Conservation (phyloP, 1,140 invertebrate species). For the Brachionus koreanus region DNA sequence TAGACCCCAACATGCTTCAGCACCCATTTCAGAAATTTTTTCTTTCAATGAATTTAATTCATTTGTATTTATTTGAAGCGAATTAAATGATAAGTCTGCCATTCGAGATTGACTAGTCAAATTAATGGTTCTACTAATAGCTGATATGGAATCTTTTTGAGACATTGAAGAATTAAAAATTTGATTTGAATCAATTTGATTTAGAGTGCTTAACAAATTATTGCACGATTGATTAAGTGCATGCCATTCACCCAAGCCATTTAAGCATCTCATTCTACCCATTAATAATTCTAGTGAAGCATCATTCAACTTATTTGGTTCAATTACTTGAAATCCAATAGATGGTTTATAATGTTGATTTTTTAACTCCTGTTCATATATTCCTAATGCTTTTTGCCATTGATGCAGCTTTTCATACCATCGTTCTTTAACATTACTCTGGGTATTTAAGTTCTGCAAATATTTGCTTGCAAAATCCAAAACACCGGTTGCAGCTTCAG, state of each 20-base stretch:
- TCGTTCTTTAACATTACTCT: constrained; percentile 72
- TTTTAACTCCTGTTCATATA: constrained; percentile 68
- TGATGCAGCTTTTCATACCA: constrained; percentile 99
- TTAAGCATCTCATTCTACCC: constrained; percentile 91
- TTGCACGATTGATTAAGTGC: neutral
- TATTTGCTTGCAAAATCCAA: constrained; percentile 81
- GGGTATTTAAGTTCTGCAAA: constrained; percentile 59
- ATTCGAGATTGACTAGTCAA: constrained; percentile 48
- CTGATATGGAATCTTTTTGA: neutral
- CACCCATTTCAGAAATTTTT: constrained; percentile 82
- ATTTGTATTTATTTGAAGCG: constrained; percentile 61
- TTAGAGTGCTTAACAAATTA: constrained; percentile 19
- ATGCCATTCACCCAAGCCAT: constrained; percentile 92
- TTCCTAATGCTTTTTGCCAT: constrained; percentile 88
- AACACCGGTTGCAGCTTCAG: constrained; percentile 88
- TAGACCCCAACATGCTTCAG: constrained; percentile 89
- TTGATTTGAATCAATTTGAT: constrained; percentile 12
- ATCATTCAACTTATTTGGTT: constrained; percentile 30
- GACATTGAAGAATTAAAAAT: neutral
- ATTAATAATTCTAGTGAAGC: constrained; percentile 73
- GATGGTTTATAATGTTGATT: neutral
- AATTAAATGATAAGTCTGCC: constrained; percentile 62
- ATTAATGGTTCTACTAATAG: neutral
- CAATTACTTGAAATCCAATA: constrained; percentile 45
- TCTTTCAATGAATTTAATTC: constrained; percentile 66